These are phyloP conservation scores for Neomorphus geoffroyi DNA, from an alignment of 2,797 vertebrate genomes.

Conservation along the genomic window DNA sequence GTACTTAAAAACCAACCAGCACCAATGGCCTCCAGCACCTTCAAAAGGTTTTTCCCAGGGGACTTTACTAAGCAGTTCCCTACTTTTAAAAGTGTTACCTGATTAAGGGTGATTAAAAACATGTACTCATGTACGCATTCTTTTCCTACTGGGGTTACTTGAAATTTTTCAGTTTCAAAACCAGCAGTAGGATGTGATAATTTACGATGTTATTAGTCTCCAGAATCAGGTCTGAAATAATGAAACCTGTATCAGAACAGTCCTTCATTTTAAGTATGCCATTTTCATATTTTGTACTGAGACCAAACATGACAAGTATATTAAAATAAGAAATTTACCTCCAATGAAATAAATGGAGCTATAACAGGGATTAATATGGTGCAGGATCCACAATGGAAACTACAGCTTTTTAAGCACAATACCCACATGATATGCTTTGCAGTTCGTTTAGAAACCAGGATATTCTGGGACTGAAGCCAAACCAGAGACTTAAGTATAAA, in stretches of 20 bases:
- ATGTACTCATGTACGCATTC: neutral
- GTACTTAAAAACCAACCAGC: too few species aligned
- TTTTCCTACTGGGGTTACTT: neutral
- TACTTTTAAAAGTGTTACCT: neutral
- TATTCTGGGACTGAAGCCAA: slow-evolving; percentile 58
- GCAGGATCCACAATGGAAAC: neutral
- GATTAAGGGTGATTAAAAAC: neutral
- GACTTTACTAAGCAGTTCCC: too few species aligned
- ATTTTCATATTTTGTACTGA: neutral
- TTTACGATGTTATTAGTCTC: neutral
- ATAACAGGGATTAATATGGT: neutral
- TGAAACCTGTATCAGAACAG: neutral
- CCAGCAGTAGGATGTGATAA: neutral
- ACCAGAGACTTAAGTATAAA: slow-evolving; percentile 34
- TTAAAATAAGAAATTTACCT: neutral
- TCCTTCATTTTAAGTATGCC: neutral
- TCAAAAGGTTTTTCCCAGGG: too few species aligned
- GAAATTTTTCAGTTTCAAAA: neutral
- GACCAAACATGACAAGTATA: neutral
- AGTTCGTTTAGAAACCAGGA: slow-evolving; percentile 33
- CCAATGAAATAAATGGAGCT: neutral
- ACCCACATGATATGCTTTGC: slow-evolving; percentile 23
- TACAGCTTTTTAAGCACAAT: slow-evolving; percentile 21
- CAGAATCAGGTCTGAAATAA: neutral
- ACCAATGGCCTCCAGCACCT: too few species aligned